Conservation (phyloP, 1,140 invertebrate species). For the Drosophila kohkoa region DNA sequence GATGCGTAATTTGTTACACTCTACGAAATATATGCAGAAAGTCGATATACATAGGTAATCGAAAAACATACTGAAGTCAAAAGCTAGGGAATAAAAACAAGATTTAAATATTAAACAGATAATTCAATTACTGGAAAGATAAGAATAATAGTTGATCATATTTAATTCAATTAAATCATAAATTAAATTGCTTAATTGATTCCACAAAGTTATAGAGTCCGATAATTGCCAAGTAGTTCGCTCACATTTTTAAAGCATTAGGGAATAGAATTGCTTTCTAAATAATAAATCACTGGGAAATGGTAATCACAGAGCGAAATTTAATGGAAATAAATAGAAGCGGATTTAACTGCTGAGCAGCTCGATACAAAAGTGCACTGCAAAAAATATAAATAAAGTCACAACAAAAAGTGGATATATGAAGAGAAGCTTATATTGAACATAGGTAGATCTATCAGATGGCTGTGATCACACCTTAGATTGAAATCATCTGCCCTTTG, state of each 20-base stretch:
- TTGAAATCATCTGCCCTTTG: constrained; percentile 17
- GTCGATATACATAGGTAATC: too few relatives aligned
- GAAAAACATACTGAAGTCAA: neutral
- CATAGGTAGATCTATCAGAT: neutral
- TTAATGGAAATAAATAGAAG: neutral
- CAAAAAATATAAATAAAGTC: constrained; percentile 6
- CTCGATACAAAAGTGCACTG: neutral
- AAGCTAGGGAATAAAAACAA: too few relatives aligned
- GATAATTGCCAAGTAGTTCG: neutral
- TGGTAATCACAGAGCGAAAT: constrained; percentile 6
- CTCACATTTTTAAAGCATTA: neutral
- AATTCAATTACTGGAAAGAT: too few relatives aligned
- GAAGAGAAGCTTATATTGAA: neutral
- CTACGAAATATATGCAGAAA: neutral
- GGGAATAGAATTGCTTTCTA: constrained; percentile 10
- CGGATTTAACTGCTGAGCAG: neutral
- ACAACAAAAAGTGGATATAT: neutral
- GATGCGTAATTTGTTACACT: constrained; percentile 27
- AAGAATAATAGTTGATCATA: too few relatives aligned
- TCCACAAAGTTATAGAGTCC: too few relatives aligned
- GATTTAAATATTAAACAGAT: too few relatives aligned
- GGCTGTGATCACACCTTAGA: neutral
- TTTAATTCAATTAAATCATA: too few relatives aligned
- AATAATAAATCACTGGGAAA: constrained; percentile 19
- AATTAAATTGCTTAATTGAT: too few relatives aligned